phyloP scores from a whole-genome alignment of 2,113 vertebrate species.

The Leptocoma aspasia region DNA sequence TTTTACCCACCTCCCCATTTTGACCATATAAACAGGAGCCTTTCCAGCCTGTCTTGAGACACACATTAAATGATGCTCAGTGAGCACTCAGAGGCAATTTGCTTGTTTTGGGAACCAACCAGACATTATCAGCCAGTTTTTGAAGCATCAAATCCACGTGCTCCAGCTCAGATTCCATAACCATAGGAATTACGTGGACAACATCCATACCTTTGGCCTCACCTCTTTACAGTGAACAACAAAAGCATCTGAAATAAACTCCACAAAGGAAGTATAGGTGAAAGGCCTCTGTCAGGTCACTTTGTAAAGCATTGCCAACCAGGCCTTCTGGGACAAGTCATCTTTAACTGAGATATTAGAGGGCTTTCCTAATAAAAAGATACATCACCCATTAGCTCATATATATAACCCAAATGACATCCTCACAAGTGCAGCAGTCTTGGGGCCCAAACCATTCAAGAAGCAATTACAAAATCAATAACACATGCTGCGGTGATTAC shows the following conservation, averaged over 20 bases:
- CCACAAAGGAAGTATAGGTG: background rate
- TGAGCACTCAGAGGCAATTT: background rate
- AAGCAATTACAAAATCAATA: slow-evolving; percentile 78
- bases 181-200: background rate
- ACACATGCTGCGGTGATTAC: slow-evolving; percentile 70
- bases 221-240: background rate
- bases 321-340: slow-evolving; percentile 34
- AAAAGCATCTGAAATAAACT: background rate
- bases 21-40: background rate
- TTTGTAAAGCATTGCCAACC: background rate
- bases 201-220: background rate
- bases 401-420: slow-evolving; percentile 64
- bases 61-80: background rate
- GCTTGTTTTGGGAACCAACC: background rate
- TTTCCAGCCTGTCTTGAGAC: background rate
- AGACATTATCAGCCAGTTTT: background rate
- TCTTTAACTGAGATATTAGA: slow-evolving; percentile 51
- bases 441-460: slow-evolving; percentile 68
- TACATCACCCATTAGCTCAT: slow-evolving; percentile 60
- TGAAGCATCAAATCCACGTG: background rate
- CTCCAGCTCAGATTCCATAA: background rate
- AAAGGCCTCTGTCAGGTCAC: background rate
- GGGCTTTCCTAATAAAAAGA: slow-evolving; percentile 57
- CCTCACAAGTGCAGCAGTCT: slow-evolving; percentile 59
- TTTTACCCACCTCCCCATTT: background rate